Evolutionary conservation across 1,140 invertebrate genomes (phyloP).

Genomic region (Oppia nitens): DNA sequence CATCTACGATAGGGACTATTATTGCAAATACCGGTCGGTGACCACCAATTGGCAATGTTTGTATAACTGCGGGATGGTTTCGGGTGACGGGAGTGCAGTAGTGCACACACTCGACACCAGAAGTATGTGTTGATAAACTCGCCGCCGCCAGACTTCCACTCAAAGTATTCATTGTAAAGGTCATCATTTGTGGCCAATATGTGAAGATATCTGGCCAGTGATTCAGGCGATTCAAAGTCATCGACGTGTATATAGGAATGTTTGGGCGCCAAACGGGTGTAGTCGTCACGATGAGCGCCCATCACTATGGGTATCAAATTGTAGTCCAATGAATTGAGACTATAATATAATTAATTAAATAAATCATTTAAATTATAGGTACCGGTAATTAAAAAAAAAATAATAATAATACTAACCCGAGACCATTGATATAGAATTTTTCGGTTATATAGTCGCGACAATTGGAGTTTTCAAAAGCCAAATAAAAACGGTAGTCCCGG

Average conservation of each 20-base stretch:
- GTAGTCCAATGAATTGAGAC: conserved; percentile 1
- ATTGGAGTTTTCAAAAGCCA: conserved; percentile 93
- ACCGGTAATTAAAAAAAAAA: no score
- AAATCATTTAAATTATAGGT: no score
- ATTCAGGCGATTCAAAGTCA: conserved; percentile 68
- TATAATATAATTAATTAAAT: no score
- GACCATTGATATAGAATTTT: conserved; percentile 86
- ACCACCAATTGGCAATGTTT: conserved; percentile 32
- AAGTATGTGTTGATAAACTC: conserved; percentile 89
- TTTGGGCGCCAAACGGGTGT: conserved; percentile 63
- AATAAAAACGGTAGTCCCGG: conserved; percentile 89
- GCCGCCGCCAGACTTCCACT: conserved; percentile 62
- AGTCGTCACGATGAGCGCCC: conserved; percentile 73
- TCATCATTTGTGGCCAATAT: conserved; percentile 64
- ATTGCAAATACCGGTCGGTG: conserved; percentile 16
- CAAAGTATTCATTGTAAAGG: conserved; percentile 81
- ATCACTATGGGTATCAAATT: conserved; percentile 74
- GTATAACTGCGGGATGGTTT: conserved; percentile 31
- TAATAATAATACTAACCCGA: conserved; percentile 42
- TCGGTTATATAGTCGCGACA: conserved; percentile 93
- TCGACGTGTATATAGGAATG: conserved; percentile 84
- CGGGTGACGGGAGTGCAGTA: conserved; percentile 51
- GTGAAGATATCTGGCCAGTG: conserved; percentile 67
- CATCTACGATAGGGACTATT: no score
- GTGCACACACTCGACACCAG: conserved; percentile 82